These are phyloP conservation scores for Dynastes grantii DNA, from an alignment of 2,888 invertebrate genomes.

Conservation along the genomic window DNA sequence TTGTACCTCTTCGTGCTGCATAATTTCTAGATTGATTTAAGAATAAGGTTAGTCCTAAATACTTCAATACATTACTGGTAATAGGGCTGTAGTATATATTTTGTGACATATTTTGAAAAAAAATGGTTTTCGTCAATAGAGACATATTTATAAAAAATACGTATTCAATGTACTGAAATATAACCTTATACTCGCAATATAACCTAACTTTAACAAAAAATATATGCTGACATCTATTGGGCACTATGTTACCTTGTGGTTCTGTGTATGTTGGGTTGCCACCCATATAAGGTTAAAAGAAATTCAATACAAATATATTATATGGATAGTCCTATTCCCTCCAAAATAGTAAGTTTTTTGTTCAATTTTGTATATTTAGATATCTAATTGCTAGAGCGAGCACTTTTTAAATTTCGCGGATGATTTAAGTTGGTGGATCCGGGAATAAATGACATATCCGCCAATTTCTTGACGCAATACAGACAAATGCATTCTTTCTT, in stretches of 20 bases:
- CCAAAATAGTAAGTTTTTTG: no score
- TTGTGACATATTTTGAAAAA: constrained; percentile 6
- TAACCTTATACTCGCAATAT: background rate
- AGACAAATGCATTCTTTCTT: no score
- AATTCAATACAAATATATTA: no score
- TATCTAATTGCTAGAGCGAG: no score
- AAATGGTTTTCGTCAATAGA: constrained; percentile 31
- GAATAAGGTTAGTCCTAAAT: background rate
- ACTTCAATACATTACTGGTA: constrained; percentile 13
- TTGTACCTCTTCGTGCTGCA: constrained; percentile 88
- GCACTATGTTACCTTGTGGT: background rate
- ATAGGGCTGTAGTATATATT: background rate
- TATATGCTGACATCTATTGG: constrained; percentile 13
- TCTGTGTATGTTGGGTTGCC: constrained; percentile 10
- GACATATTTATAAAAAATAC: constrained; percentile 36
- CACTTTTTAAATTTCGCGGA: no score
- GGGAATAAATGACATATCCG: no score
- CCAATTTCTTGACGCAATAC: no score
- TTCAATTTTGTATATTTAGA: no score
- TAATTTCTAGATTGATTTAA: constrained; percentile 69
- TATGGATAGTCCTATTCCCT: no score
- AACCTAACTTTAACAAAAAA: background rate
- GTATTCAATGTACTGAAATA: background rate
- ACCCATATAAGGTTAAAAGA: background rate
- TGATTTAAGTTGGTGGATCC: no score